Evolutionary conservation across 2,888 invertebrate genomes (phyloP), one percentile per base, ranked within the genome.

Genomic region (Yponomeuta cagnagella): DNA sequence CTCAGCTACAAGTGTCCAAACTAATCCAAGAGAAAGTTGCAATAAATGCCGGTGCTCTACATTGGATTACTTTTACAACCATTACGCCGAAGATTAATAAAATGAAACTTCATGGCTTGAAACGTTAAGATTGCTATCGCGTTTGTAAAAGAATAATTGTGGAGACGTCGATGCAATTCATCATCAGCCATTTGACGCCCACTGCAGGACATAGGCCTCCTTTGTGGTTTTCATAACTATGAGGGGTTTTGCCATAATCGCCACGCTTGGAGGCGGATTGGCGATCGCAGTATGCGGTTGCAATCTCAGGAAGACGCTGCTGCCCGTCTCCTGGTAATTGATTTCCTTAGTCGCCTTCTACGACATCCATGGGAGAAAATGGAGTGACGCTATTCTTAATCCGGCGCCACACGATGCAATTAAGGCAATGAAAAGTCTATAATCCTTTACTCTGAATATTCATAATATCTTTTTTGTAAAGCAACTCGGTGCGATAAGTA

Each of bases 381-480:
- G 23, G 23, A 23, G 23, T 23, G 23, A 23, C 23, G 23, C 23
- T 23, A 23, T 23, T 23, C 23, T 23, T 23, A 23, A 23, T 0
- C 23, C 23, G 23, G 23, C 23, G 23, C 23, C 23, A 23, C 23
- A 23, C 23, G 33, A 43, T n/a, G 37, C 23, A 10, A 43, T 23
- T 48, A 48, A 68, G 68, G 23, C n/a, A 48, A 15, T 43, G 37
- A 68, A 37, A 68, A 43, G 68, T 48, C 15, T 68, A 48, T 23
- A 23, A 68, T 68, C 37, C 48, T 48, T 23, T n/a, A 48, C 48
- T 48, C 12, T 70, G 64, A 43, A 70, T 70, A 64, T 63, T 43
- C 37, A 64, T 65, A 23, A n/a, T 37, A 33, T 52, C 67, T 70
- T 52, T 65, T 37, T 52, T 70, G 67, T 8, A 66, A 70, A 70